Base-by-base conservation (phyloP, 2,888 invertebrate species). In the Idaea aversata region DNA sequence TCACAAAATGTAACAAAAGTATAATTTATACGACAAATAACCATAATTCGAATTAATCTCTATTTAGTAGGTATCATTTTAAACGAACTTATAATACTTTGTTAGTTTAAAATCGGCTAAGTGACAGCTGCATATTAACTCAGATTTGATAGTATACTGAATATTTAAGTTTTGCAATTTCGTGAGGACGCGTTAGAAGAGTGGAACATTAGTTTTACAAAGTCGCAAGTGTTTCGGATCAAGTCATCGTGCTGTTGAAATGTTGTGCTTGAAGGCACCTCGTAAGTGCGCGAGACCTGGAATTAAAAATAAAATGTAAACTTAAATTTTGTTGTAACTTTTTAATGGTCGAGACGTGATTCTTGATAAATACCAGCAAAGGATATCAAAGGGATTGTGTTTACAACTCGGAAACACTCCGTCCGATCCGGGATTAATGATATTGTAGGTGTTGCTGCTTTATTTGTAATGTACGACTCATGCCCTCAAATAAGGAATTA, bases 211-310 rank as follows among this genome's bases (percentile, higher is more conserved):
- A 77, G 75, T 70, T 25, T 16, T 59, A 34, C 7, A 66, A 67
- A 68, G 66, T 75, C 80, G 77, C 78, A 65, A 72, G 75, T 69
- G 75, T 74, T 68, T 65, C 72, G 71, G 87, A 84, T 93, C 91
- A 92, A 83, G 85, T 84, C 82, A 81, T 88, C 65, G 91, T 93
- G 79, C 82, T 81, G 79, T 92, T 92, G 82, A 85, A 85, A 70
- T 82, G 85, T 73, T 87, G 86, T 69, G 87, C 79, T 79, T 91
- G 92, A 60, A 91, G 81, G 79, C 93, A 93, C 71, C 92, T 84
- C 70, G 91, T 93, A 67, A 93, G 87, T 70, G 90, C 88, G 58
- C 92, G 93, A 65, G 93, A 88, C 78, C 93, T 93, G 90, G 15
- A 91, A 66, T 77, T 76, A 84, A 85, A 80, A 70, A 71, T 64